Base-by-base conservation (phyloP, 2,888 invertebrate genomes). In the Volucella zonaria region DNA sequence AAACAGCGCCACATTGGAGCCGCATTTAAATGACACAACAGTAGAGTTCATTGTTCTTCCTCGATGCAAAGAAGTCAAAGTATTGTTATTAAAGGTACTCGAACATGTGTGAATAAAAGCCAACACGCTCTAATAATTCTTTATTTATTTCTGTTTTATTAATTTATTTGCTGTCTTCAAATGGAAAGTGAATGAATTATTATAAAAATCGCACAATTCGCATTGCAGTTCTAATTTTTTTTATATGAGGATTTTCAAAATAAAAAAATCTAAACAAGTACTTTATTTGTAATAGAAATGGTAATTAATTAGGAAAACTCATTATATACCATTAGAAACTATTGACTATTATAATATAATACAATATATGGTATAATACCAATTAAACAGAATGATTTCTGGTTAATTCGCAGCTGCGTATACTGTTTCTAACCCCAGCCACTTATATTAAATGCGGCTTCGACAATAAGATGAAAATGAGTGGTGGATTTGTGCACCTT, bases 91-190 rank as follows among this genome's bases (percentile, higher is more conserved):
- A 54, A 15, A 12, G 40, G 61, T 52, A 42, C 31, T 23, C 42
- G 43, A 61, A 43, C 51, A 15, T 52, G 45, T 70, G 40, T 47
- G 38, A 70, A 59, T 58, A 59, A 14, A 59, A 62, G 42, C 52
- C 9, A 45, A 11, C 73, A 82, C 31, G 78, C 82, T 82, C 82
- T 78, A 78, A 82, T 82, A 78, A 82, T 43, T 82, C 45, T 47
- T 23, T 58, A 52, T 47, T 76, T 62, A 58, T 74, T 62, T 77
- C 47, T 78, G n/a, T 64, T 78, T 68, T 67, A 77, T 61, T 81
- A 71, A 77, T 61, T 54, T 59, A 61, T 76, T 81, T 61, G 59
- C 47, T 51, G 12, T 67, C 47, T 14, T 49, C 9, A 49, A 40
- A 38, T 56, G 15, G 23, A 62, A 68, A 38, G 49, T 11, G 8